These are phyloP conservation scores for Neodiprion pinetum DNA, from an alignment of 1,140 invertebrate species.

Conservation along the genomic window DNA sequence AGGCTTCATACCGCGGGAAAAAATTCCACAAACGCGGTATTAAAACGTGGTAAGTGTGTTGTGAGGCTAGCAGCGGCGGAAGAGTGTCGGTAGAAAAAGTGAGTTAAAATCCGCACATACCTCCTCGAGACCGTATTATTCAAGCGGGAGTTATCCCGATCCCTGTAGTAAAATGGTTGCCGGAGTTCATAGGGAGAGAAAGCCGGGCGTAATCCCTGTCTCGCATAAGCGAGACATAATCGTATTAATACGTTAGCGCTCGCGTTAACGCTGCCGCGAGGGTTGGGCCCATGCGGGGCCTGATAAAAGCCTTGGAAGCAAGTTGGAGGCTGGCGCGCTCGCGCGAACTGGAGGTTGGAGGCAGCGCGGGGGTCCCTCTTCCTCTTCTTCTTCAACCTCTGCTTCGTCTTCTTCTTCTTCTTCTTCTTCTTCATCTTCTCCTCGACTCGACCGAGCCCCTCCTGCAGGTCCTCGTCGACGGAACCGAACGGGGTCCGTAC, in stretches of 20 bases:
- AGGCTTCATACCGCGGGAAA: no score
- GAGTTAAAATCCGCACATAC: neutral
- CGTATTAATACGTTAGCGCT: slow-evolving; percentile 1
- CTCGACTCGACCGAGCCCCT: neutral
- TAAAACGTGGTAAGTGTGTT: no score
- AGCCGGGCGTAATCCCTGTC: no score
- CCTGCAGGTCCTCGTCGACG: slow-evolving; percentile 7
- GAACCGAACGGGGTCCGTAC: slow-evolving; percentile 53
- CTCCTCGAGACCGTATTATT: neutral
- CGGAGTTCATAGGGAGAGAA: neutral
- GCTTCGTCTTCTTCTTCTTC: neutral
- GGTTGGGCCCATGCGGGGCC: neutral
- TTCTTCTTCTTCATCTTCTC: neutral
- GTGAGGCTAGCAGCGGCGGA: no score
- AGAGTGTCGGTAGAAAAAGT: no score
- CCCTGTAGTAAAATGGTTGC: neutral
- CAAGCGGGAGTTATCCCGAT: neutral
- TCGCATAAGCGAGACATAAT: no score
- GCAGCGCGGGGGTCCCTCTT: no score
- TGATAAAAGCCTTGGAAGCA: neutral
- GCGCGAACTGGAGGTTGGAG: neutral
- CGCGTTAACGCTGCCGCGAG: neutral
- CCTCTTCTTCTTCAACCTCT: neutral
- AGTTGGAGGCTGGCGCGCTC: neutral
- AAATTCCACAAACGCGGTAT: no score